phyloP scores from a whole-genome alignment of 2,797 vertebrate genomes.

The Psittacula echo region DNA sequence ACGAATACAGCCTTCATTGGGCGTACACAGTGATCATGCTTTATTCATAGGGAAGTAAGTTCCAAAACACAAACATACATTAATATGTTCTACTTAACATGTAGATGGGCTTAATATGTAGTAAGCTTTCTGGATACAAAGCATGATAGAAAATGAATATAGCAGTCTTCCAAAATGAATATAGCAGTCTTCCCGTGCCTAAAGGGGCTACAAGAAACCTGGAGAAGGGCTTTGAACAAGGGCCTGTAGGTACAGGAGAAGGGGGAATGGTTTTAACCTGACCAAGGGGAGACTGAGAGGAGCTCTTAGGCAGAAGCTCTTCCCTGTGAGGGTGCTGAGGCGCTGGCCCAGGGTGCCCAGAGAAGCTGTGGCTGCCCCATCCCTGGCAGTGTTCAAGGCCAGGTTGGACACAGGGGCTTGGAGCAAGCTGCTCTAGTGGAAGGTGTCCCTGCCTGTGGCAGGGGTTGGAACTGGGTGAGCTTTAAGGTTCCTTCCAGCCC shows the following conservation, averaged over 20 bases:
- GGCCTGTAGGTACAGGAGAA: no score
- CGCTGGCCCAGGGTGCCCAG: no score
- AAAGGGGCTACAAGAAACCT: not conserved
- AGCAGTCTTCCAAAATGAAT: not conserved
- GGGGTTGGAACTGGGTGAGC: not conserved
- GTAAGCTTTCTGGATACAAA: not conserved
- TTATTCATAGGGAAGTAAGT: not conserved
- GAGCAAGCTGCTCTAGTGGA: no score
- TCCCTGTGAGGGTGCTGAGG: no score
- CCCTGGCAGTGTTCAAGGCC: no score
- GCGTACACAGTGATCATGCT: fast-evolving
- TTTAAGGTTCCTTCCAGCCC: not conserved
- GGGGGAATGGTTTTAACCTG: not conserved
- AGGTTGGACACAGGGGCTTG: no score
- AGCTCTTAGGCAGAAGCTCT: not conserved
- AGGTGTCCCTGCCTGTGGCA: no score
- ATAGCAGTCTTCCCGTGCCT: not conserved
- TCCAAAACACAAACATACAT: not conserved
- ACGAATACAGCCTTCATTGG: not conserved
- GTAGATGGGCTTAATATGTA: not conserved
- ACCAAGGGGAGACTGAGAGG: not conserved
- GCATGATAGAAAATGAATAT: not conserved
- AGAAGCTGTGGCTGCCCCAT: no score
- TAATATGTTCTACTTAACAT: fast-evolving
- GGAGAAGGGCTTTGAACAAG: not conserved